Conservation (phyloP, 2,113 vertebrate species). For the Leucoraja erinaceus region DNA sequence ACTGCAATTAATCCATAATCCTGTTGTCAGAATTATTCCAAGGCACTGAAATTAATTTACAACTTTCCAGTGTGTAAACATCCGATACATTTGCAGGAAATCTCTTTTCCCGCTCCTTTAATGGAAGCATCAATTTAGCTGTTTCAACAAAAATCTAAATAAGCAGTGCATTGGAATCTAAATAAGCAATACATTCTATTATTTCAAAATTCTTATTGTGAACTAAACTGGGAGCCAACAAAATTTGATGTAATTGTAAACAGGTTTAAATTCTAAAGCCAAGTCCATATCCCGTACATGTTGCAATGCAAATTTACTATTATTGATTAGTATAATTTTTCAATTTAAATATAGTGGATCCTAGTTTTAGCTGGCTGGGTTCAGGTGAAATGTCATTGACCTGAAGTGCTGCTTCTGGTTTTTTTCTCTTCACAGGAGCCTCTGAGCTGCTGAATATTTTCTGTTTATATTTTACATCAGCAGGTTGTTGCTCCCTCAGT, state of each 20-base stretch:
- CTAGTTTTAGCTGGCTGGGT: no score
- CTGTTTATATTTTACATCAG: no score
- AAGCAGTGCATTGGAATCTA: not conserved
- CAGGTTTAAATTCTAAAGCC: not conserved
- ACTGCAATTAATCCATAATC: constrained; percentile 3
- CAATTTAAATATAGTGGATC: no score
- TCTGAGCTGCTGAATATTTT: no score
- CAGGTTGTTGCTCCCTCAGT: not conserved
- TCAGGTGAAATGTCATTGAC: no score
- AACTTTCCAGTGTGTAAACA: not conserved
- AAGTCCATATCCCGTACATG: not conserved
- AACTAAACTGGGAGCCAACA: not conserved
- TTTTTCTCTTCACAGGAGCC: no score
- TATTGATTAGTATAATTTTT: not conserved
- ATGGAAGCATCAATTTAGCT: not conserved
- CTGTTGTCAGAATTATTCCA: not conserved
- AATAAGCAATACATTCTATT: not conserved
- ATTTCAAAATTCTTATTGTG: not conserved
- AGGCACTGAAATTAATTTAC: not conserved
- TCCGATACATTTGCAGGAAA: not conserved
- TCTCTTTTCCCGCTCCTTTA: not conserved
- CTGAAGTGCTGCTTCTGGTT: no score
- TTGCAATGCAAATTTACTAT: not conserved
- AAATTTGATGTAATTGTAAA: not conserved
- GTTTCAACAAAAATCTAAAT: not conserved